phyloP scores from a whole-genome alignment of 2,113 vertebrate genomes.

The Sturnus vulgaris region DNA sequence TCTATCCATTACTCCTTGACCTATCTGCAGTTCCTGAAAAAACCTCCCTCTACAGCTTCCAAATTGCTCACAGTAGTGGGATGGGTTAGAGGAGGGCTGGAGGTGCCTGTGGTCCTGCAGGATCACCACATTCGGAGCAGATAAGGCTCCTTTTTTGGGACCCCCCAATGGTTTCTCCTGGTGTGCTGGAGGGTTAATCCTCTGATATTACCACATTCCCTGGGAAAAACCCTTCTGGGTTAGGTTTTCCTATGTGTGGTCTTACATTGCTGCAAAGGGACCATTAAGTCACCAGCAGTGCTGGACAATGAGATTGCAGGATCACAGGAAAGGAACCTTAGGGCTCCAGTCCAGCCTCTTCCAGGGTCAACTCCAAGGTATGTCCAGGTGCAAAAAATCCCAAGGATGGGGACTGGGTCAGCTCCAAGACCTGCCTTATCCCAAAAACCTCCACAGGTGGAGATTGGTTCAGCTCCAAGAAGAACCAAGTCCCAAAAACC shows the following conservation, averaged over 20 bases:
- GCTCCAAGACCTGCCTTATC: fast-evolving
- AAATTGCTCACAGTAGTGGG: fast-evolving
- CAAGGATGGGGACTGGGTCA: not conserved
- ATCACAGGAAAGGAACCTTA: not conserved
- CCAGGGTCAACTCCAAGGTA: not conserved
- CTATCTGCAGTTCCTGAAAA: not conserved
- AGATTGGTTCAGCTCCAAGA: not conserved
- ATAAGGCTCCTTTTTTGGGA: not conserved
- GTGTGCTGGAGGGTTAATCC: not conserved
- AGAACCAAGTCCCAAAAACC: not conserved
- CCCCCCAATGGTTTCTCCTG: not conserved
- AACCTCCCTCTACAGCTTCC: not conserved
- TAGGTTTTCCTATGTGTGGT: not conserved
- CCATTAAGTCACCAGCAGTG: not conserved
- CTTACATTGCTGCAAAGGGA: not conserved
- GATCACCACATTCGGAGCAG: fast-evolving
- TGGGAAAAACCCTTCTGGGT: not conserved
- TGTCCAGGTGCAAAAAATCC: not conserved
- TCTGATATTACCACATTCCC: not conserved
- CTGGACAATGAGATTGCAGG: not conserved
- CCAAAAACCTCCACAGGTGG: not conserved
- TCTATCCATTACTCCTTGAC: not conserved
- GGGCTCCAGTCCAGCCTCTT: not conserved
- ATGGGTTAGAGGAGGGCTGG: not conserved
- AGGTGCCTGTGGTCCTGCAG: not conserved